Conservation (phyloP, 2,888 invertebrate genomes). For the Dendrolimus pini region DNA sequence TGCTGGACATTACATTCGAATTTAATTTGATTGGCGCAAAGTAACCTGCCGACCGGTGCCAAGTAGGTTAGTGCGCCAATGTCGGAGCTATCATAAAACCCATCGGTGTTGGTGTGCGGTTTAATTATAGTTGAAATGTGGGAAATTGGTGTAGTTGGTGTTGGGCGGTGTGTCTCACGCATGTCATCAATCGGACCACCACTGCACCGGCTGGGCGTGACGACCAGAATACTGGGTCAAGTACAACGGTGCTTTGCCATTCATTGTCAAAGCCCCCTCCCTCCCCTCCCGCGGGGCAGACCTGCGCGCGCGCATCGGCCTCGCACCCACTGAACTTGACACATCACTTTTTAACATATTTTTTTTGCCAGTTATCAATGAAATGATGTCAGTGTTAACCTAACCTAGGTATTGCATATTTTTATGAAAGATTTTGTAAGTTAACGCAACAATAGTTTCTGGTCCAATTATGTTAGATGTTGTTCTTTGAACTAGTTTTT, state of each 20-base stretch:
- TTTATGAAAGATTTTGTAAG: neutral
- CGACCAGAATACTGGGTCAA: conserved; percentile 69
- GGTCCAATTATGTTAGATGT: conserved; percentile 5
- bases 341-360: conserved; percentile 57
- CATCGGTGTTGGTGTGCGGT: conserved; percentile 23
- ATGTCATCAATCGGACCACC: conserved; percentile 49
- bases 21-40: conserved; percentile 58
- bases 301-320: conserved; percentile 49
- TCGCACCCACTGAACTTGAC: conserved; percentile 68
- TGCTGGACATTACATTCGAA: conserved; percentile 35
- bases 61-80: conserved; percentile 69
- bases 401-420: conserved; percentile 6
- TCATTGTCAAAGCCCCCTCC: conserved; percentile 56
- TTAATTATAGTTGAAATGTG: conserved; percentile 41
- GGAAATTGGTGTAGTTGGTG: conserved; percentile 26
- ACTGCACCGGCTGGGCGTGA: conserved; percentile 41
- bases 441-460: neutral
- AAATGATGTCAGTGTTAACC: conserved; percentile 35
- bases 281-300: conserved; percentile 18
- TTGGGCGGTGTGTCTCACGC: conserved; percentile 34
- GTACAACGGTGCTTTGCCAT: conserved; percentile 74
- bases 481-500: conserved; percentile 6
- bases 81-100: conserved; percentile 57
- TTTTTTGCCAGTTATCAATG: conserved; percentile 39
- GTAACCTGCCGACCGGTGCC: conserved; percentile 43